phyloP scores from a whole-genome alignment of 2,113 vertebrate species.

The Vireo altiloquus region DNA sequence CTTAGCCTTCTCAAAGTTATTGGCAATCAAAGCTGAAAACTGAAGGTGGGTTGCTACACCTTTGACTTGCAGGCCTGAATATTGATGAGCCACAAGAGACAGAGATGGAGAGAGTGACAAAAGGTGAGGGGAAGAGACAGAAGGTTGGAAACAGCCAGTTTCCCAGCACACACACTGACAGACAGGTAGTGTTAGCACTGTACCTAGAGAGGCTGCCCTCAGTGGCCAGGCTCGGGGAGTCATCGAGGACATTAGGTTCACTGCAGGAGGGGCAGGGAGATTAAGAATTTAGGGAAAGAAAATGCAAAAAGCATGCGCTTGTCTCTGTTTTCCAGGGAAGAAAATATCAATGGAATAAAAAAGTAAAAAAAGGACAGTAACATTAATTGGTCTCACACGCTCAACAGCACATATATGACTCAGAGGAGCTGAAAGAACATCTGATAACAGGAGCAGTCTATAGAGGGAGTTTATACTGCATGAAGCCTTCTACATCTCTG shows the following conservation, averaged over 20 bases:
- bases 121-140: constrained; percentile 62
- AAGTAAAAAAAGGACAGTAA: constrained; percentile 69
- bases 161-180: constrained; percentile 88
- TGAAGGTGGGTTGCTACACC: constrained; percentile 73
- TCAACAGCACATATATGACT: constrained; percentile 64
- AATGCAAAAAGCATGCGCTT: constrained; percentile 76
- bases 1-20: neutral
- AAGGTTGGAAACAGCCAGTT: constrained; percentile 70
- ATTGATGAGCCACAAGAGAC: constrained; percentile 74
- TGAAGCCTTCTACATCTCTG: constrained; percentile 25
- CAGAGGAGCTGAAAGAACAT: constrained; percentile 60
- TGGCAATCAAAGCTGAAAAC: constrained; percentile 62
- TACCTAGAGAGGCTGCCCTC: constrained; percentile 99
- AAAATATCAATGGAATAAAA: constrained; percentile 72
- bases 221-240: constrained; percentile 97
- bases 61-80: constrained; percentile 78
- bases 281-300: constrained; percentile 90
- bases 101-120: constrained; percentile 61
- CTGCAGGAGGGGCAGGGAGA: constrained; percentile 93
- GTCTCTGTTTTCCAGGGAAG: constrained; percentile 71
- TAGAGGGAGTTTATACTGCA: constrained; percentile 1
- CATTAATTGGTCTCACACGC: constrained; percentile 66
- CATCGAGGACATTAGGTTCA: constrained; percentile 99
- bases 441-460: constrained; percentile 42
- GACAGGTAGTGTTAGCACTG: constrained; percentile 88